Conservation (phyloP, 2,797 vertebrate species). For the Bryconaethiops microstoma region DNA sequence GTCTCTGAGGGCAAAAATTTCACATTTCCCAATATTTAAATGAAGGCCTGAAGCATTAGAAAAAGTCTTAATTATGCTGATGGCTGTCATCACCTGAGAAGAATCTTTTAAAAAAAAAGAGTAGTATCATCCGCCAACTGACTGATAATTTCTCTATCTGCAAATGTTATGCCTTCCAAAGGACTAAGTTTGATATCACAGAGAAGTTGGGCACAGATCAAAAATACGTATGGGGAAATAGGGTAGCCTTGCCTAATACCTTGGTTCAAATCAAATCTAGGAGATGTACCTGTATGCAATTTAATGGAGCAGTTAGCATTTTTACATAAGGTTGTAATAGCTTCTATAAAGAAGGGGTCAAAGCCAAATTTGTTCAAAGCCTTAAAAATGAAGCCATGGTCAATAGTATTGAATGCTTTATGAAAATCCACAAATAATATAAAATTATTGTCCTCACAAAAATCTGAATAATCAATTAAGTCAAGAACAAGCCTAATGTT, state of each 20-base stretch:
- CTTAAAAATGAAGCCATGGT: no score
- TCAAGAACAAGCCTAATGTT: no score
- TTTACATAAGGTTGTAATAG: no score
- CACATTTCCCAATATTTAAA: conserved; percentile 32
- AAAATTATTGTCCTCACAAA: no score
- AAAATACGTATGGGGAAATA: background rate
- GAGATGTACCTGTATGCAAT: background rate
- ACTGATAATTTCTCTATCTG: background rate
- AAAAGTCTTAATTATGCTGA: conserved; percentile 6
- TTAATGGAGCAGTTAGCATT: no score
- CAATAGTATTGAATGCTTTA: no score
- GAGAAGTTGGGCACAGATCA: background rate
- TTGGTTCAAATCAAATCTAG: background rate
- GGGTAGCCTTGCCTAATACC: background rate
- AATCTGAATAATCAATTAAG: no score
- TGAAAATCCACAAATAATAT: no score
- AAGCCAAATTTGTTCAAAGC: no score
- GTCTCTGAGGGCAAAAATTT: conserved; percentile 20
- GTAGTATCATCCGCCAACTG: background rate
- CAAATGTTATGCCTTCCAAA: background rate
- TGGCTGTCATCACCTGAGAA: background rate
- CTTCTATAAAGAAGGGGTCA: no score
- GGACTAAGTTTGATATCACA: background rate
- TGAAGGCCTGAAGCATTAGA: conserved; percentile 15
- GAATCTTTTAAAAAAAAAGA: background rate